phyloP scores from a whole-genome alignment of 2,113 vertebrate species.

The Cynopterus brachyotis region DNA sequence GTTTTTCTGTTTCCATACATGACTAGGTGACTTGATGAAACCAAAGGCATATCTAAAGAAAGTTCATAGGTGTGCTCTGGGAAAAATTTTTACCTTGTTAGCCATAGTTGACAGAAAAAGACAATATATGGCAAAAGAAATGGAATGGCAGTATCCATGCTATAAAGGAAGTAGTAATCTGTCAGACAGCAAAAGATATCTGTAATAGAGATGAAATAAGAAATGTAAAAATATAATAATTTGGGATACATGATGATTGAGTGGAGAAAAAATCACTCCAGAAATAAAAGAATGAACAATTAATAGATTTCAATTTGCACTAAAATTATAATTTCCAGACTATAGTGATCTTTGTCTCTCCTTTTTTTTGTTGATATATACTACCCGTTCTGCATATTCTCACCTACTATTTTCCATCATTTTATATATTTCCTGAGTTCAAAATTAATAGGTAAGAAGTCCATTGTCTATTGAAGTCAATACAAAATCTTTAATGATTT shows the following conservation, averaged over 20 bases:
- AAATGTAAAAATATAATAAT: not conserved
- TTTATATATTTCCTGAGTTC: not conserved
- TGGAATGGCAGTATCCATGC: rapidly evolving
- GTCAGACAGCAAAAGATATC: not conserved
- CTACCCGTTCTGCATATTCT: not conserved
- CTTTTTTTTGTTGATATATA: not conserved
- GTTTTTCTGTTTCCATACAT: not conserved
- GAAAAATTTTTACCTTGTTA: not conserved
- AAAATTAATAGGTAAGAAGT: not conserved
- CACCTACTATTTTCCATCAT: not conserved
- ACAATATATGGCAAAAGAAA: not conserved
- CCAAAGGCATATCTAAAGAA: not conserved
- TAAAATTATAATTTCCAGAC: not conserved
- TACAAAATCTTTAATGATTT: not conserved
- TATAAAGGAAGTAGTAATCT: not conserved
- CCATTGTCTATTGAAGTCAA: not conserved
- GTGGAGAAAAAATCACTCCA: not conserved
- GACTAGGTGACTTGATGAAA: not conserved
- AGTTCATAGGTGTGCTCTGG: no score
- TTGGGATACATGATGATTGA: not conserved
- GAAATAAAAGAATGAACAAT: not conserved
- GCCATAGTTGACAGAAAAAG: not conserved
- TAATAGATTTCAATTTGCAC: not conserved
- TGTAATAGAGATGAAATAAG: not conserved
- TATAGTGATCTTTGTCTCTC: not conserved